Evolutionary conservation across 2,888 invertebrate genomes (phyloP), one percentile per base, ranked within the genome.

Genomic region (Pandemis corylana): DNA sequence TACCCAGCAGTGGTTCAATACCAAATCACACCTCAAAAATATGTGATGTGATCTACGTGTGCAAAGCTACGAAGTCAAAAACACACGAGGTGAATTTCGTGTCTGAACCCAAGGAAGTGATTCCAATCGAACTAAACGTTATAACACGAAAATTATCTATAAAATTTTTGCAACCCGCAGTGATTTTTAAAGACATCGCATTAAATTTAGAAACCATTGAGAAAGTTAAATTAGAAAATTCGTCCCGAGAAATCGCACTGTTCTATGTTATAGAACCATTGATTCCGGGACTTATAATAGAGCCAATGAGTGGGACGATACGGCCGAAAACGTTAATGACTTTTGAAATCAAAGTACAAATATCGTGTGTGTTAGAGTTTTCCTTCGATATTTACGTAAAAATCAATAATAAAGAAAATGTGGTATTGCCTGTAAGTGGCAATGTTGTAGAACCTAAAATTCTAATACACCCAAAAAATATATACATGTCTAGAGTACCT

Each of bases 221-320:
- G 79, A 94, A 88, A 80, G 90, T 95, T 0, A 91, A 91, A 80
- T 80, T 96, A 51, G 92, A 90, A 80, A 96, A 96, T 83, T 91
- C 93, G 20, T 92, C 96, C 0, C 92, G 95, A 76, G 95, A 95
- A 81, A 87, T 92, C 63, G 94, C 95, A 0, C 80, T 87, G 5
- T 95, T 95, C 85, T 83, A 90, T 67, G 94, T 96, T 81, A 86
- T 95, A 49, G 87, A 95, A 65, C 95, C 95, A 0, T 81, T 90
- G 13, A 86, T 92, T 68, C 92, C 92, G 67, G 92, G 95, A 67
- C 89, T 95, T 78, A 86, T 76, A 73, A 88, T 96, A 68, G 87
- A 93, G 79, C 96, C 96, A 0, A 86, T 88, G 82, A 82, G 77
- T 75, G 96, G 96, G 42, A 87, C 80, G 0, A 93, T 96, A 72